Evolutionary conservation across 1,140 invertebrate species (phyloP).

Genomic region (Drosophila prosaltans): DNA sequence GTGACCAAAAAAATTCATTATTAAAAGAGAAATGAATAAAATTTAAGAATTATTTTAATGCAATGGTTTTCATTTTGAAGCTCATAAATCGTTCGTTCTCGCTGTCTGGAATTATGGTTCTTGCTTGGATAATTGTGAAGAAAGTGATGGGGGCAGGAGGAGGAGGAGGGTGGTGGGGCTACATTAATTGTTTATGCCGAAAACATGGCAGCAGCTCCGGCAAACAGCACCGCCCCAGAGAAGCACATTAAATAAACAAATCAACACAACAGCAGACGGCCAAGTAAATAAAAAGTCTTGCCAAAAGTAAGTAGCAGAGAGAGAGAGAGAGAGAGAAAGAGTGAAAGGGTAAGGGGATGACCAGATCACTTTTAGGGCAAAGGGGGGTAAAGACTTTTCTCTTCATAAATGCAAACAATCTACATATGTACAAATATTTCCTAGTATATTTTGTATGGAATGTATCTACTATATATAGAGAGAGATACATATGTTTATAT

Average conservation of each 20-base stretch:
- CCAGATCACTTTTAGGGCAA: background rate
- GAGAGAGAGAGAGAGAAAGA: background rate
- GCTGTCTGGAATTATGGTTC: slow-evolving; percentile 8
- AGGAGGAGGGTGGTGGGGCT: background rate
- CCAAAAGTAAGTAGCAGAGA: slow-evolving; percentile 24
- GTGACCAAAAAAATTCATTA: background rate
- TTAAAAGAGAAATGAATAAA: background rate
- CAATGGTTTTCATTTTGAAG: slow-evolving; percentile 49
- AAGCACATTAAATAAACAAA: slow-evolving; percentile 74
- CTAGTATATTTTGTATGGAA: too few species aligned
- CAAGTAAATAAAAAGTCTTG: slow-evolving; percentile 65
- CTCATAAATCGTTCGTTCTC: slow-evolving; percentile 48
- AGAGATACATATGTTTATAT: slow-evolving; percentile 5
- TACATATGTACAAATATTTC: slow-evolving; percentile 6
- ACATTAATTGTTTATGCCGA: slow-evolving; percentile 63
- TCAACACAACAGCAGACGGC: slow-evolving; percentile 49
- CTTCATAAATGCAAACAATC: slow-evolving; percentile 2
- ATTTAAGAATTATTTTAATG: slow-evolving; percentile 19
- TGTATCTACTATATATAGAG: background rate
- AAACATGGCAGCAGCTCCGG: slow-evolving; percentile 50
- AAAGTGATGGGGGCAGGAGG: background rate
- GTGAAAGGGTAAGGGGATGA: background rate
- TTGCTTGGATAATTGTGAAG: background rate
- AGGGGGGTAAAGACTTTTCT: background rate
- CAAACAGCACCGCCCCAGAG: background rate